Conservation (phyloP, 2,888 invertebrate species). For the Hypena proboscidalis region DNA sequence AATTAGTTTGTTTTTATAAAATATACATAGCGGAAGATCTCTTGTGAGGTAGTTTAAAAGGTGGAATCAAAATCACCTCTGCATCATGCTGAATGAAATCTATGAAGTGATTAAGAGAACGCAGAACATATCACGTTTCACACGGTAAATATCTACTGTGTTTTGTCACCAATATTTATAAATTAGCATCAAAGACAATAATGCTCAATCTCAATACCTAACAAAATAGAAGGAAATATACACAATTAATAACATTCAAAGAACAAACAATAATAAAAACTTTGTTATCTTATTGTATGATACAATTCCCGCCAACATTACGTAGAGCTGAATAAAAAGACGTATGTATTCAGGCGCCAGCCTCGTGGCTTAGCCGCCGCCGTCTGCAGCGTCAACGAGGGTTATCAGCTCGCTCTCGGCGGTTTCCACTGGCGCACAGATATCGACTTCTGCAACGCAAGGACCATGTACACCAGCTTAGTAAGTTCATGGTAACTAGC, state of each 20-base stretch:
- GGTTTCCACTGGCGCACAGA: constrained; percentile 41
- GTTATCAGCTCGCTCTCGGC: constrained; percentile 47
- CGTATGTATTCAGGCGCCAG: constrained; percentile 26
- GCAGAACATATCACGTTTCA: too few species aligned
- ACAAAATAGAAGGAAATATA: too few species aligned
- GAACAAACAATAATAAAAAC: neutral
- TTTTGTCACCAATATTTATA: too few species aligned
- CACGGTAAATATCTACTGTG: too few species aligned
- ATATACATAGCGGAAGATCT: too few species aligned
- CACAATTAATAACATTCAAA: neutral
- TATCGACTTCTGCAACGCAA: constrained; percentile 29
- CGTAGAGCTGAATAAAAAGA: constrained; percentile 28
- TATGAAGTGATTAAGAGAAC: too few species aligned
- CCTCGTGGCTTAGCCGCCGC: constrained; percentile 20
- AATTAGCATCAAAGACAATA: too few species aligned
- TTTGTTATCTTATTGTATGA: constrained; percentile 7
- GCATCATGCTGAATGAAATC: too few species aligned
- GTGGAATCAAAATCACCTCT: too few species aligned
- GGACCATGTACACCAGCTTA: constrained; percentile 19
- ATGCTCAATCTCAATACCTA: too few species aligned
- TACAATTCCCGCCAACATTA: constrained; percentile 1
- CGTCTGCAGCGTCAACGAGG: constrained; percentile 24
- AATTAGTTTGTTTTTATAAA: too few species aligned
- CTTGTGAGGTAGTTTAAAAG: too few species aligned
- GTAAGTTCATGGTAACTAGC: constrained; percentile 8